A percentile compares a stretch with the other conserved stretches of the same genome.
These are phyloP conservation scores for Temnothorax ravouxi DNA, from an alignment of 2,888 invertebrate genomes.

Conservation along the genomic window DNA sequence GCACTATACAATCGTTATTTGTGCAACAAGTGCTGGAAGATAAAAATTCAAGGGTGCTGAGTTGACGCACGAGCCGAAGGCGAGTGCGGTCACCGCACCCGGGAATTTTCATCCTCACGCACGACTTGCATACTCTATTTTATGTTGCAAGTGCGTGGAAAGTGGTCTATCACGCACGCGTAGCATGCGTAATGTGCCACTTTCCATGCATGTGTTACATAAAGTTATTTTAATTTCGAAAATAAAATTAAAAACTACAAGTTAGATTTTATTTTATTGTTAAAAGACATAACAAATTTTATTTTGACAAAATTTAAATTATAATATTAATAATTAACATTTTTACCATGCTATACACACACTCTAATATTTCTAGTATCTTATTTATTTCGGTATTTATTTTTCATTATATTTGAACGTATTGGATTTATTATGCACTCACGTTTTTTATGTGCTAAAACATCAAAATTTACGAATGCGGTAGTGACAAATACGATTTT, in stretches of 20 bases:
- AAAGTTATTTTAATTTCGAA: not conserved
- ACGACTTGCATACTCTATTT: no score
- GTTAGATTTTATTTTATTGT: not conserved
- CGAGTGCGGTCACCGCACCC: no score
- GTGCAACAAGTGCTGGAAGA: no score
- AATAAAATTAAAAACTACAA: not conserved
- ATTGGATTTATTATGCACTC: not conserved
- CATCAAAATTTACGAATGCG: conserved; percentile 1
- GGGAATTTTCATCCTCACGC: no score
- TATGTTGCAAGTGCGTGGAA: no score
- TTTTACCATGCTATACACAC: not conserved
- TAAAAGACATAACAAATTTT: not conserved
- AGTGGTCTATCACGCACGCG: no score
- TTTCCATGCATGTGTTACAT: no score
- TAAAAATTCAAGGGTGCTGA: no score
- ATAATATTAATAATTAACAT: not conserved
- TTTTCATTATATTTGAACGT: not conserved
- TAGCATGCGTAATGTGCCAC: no score
- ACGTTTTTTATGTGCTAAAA: not conserved
- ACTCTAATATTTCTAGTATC: not conserved
- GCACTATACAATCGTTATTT: no score
- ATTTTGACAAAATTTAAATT: not conserved
- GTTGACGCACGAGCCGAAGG: no score
- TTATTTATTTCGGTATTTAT: not conserved
- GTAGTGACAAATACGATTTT: not conserved